Evolutionary conservation across 2,797 vertebrate species (phyloP).

Genomic region (Acropternis orthonyx): DNA sequence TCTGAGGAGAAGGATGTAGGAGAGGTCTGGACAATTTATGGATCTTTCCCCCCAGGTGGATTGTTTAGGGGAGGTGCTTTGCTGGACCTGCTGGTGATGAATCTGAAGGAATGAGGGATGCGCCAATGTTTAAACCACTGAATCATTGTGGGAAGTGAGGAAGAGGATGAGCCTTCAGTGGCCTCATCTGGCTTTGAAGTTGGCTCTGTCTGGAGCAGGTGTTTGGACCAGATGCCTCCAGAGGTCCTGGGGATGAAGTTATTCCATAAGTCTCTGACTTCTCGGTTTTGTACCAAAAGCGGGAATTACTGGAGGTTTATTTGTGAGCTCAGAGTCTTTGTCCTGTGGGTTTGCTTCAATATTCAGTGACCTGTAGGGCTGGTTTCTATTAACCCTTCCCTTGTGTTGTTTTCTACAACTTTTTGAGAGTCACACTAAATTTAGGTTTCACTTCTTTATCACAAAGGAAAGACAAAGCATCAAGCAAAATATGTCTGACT

Average conservation of each 20-base stretch:
- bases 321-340: background rate
- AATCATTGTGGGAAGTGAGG: rapidly evolving
- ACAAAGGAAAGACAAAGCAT: background rate
- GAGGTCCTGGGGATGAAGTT: background rate
- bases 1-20: rapidly evolving
- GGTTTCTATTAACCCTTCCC: background rate
- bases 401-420: background rate
- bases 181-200: background rate
- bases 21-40: background rate
- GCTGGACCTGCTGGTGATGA: background rate
- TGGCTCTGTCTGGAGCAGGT: background rate
- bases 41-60: rapidly evolving
- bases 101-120: background rate
- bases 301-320: background rate
- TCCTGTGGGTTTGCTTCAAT: background rate
- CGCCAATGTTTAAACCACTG: background rate
- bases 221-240: background rate
- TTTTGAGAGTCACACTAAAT: background rate
- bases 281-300: background rate
- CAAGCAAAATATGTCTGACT: constrained; percentile 3
- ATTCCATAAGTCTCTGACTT: background rate
- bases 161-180: background rate
- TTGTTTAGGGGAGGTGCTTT: background rate
- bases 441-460: background rate
- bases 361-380: background rate